Evolutionary conservation across 2,888 invertebrate genomes (phyloP), one percentile per base, ranked within the genome.

Genomic region (Metellina segmentata): DNA sequence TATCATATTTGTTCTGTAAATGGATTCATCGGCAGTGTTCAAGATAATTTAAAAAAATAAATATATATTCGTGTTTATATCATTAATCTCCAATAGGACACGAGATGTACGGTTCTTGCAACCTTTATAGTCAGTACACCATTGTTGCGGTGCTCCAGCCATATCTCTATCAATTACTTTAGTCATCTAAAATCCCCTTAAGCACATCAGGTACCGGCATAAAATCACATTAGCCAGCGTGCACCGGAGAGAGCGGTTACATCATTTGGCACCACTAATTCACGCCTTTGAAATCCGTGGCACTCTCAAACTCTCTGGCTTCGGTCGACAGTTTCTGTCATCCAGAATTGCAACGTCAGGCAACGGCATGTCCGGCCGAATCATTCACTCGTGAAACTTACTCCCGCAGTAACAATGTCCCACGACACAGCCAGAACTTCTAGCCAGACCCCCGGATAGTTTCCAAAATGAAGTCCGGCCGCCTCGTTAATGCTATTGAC

Each of bases 401-500:
- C 11, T 52, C 16, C 51, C 70, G n/a, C 71, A 49, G 72, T 72
- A 34, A 72, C 34, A 70, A 81, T 51, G 70, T 70, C 52, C 20
- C 20, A 19, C 34, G 34, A 34, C 34, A 34, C 34, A 34, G 34
- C 34, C 20, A 61, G 81, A 81, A 61, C 81, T 81, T 81, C 81
- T 20, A 72, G 34, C 75, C 49, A 48, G 81, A 87, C 69, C 79
- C 89, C 78, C 77, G 19, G n/a, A 71, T 78, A 90, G 72, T 61
- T 85, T 85, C 49, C 53, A 85, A 81, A 72, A 82, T 61, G 48
- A 78, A 75, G 71, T 78, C 78, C 52, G 83, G 16, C 77, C 51
- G 16, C 20, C 83, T 89, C 89, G 89, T 85, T 90, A 90, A 72
- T 53, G 72, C 71, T 51, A 89, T 89, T 89, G 89, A 81, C 89